These are phyloP conservation scores for Dinothrombium tinctorium DNA, from an alignment of 1,140 invertebrate species.

Conservation along the genomic window DNA sequence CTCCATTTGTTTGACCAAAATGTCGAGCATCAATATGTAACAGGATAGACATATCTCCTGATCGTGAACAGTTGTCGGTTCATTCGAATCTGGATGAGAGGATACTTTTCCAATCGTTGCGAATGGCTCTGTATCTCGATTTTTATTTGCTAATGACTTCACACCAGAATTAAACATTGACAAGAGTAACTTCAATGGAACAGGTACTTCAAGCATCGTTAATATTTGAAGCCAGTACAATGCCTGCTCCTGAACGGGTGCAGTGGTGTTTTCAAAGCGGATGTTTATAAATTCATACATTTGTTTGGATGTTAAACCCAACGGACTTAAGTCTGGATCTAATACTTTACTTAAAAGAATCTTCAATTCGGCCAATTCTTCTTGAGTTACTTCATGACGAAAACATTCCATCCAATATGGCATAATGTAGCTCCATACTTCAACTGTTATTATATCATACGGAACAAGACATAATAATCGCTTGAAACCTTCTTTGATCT, in stretches of 20 bases:
- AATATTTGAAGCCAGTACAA: slow-evolving; percentile 83
- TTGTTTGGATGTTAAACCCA: slow-evolving; percentile 73
- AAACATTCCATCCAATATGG: slow-evolving; percentile 43
- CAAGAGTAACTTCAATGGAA: slow-evolving; percentile 59
- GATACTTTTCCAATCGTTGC: background rate
- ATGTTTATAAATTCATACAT: slow-evolving; percentile 84
- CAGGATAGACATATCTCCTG: slow-evolving; percentile 37
- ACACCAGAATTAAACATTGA: slow-evolving; percentile 67
- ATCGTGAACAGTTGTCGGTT: background rate
- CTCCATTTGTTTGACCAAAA: slow-evolving; percentile 86
- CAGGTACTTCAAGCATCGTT: slow-evolving; percentile 62
- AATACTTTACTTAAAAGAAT: slow-evolving; percentile 80
- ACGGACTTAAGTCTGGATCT: slow-evolving; percentile 79
- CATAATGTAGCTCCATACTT: slow-evolving; percentile 28
- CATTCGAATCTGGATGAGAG: background rate
- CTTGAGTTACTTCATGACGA: slow-evolving; percentile 72
- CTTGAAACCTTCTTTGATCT: slow-evolving; percentile 77
- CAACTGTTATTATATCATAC: slow-evolving; percentile 82
- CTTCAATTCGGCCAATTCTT: slow-evolving; percentile 72
- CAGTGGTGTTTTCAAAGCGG: slow-evolving; percentile 54
- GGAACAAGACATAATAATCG: slow-evolving; percentile 83
- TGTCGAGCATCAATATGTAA: slow-evolving; percentile 86
- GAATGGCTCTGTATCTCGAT: background rate
- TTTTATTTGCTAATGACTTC: slow-evolving; percentile 16
- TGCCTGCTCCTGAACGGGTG: slow-evolving; percentile 74